Evolutionary conservation across 2,113 vertebrate genomes (phyloP), one percentile per base, ranked within the genome.

Genomic region (Lophius piscatorius): DNA sequence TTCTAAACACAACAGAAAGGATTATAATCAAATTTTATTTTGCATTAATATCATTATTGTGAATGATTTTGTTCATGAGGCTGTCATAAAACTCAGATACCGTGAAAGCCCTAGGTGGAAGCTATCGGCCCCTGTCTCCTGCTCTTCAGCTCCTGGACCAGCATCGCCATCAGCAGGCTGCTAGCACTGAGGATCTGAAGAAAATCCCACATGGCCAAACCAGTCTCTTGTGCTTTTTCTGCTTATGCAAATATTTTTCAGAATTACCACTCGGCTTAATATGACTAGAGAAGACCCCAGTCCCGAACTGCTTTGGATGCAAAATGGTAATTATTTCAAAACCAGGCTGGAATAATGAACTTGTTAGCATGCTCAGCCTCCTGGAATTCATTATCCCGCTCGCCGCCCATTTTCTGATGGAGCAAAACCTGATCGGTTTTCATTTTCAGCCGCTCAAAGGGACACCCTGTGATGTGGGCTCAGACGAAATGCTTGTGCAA

Each of bases 301-400:
- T 79, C 71, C 76, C 84, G 62, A 79, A 86, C 56, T 63, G 76
- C 73, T 87, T 82, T 62, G 73, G 84, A 89, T 85, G 80, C 85
- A 82, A 86, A 90, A 88, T 79, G 85, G 76, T 87, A 88, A 90
- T 92, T 88, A 88, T 61, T 81, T 73, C 74, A 58, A 83, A 82
- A 87, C 63, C 56, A 38, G 56, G 74, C 75, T 52, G 84, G 65
- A 84, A 87, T 87, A 89, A 91, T 88, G 76, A 88, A 88, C 82
- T 81, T 21, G 78, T 87, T 90, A 89, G 76, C 79, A 83, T 79
- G 82, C 86, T 82, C 84, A 84, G 78, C 84, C 86, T 87, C 81
- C 80, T 86, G 86, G 76, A 86, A 85, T 89, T 81, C 78, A 87
- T 89, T 81, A 80, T 49, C 28, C 40, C 18, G 40, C 81, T 48